Evolutionary conservation across 2,113 vertebrate species (phyloP), one percentile per base, ranked within the genome.

Genomic region (Zosterops hypoxanthus): DNA sequence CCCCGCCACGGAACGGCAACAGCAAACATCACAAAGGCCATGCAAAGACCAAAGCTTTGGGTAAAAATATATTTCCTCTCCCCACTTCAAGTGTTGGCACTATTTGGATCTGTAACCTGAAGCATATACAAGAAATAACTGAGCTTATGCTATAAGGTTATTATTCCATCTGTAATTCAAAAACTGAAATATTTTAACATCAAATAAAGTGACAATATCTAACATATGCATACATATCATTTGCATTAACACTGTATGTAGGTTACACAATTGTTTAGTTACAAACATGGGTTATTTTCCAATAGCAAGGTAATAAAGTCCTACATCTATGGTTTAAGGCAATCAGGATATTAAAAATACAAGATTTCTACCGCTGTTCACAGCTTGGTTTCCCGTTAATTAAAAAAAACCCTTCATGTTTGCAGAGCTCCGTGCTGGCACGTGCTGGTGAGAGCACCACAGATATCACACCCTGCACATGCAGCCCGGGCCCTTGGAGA

Each of bases 251-350:
- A 98, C 95, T 93, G 95, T 87, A 97, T 55, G 94, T 75, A 75
- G 97, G 93, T 97, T 98, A 98, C 95, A 98, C 91, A 97, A 36
- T 85, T 71, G 81, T 63, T 97, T 80, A 71, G 95, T 97, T 96
- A 97, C 97, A 98, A 98, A 98, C 96, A 97, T 7, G 49, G 77
- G 95, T 96, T 97, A 97, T 93, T 97, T 97, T 93, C 85, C 95
- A 97, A 98, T 69, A 98, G 94, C 95, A 98, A 97, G 97, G 94
- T 90, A 97, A 97, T 97, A 95, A 95, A 87, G 87, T 86, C 92
- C 98, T 98, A 97, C 94, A 96, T 56, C 97, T 98, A 98, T 75
- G 94, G 90, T 96, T 98, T 98, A 98, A 98, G 98, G 98, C 98
- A 97, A 97, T 97, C 95, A 97, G 97, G 96, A 97, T 98, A 97